Percentiles rank a stretch among this genome's conserved stretches.
phyloP scores from a whole-genome alignment of 2,113 vertebrate genomes.

The Paedocypris sp. region DNA sequence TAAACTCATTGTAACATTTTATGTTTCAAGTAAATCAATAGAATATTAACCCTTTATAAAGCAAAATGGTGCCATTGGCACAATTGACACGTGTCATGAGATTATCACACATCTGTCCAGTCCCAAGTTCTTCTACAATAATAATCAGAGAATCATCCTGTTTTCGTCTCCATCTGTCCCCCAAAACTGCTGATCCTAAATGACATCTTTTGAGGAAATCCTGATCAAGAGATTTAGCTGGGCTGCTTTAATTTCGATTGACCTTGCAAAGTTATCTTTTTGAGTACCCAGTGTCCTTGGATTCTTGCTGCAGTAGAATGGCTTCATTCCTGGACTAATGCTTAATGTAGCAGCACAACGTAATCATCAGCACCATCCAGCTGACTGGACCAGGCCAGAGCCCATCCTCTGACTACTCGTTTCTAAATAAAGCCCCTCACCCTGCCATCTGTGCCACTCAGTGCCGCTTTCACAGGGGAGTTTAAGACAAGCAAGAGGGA shows the following conservation, averaged over 20 bases:
- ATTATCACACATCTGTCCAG: too few relatives aligned
- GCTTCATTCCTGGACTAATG: slow-evolving; percentile 1
- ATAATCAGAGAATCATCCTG: background rate
- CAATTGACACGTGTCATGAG: too few relatives aligned
- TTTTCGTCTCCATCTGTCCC: background rate
- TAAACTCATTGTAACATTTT: slow-evolving; percentile 10
- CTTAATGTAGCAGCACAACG: slow-evolving; percentile 27
- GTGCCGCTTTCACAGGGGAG: slow-evolving; percentile 44
- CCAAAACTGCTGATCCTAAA: slow-evolving; percentile 10
- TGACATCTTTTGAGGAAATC: slow-evolving; percentile 7
- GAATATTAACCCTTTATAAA: background rate
- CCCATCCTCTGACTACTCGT: slow-evolving; percentile 40
- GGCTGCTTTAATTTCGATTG: slow-evolving; percentile 11
- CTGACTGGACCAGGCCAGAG: background rate
- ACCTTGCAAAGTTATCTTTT: slow-evolving; percentile 1
- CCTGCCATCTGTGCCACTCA: slow-evolving; percentile 54
- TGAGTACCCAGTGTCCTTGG: slow-evolving; percentile 12
- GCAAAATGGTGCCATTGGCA: too few relatives aligned
- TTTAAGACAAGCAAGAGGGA: slow-evolving; percentile 32
- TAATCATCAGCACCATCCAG: slow-evolving; percentile 7
- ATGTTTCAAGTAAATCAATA: too few relatives aligned
- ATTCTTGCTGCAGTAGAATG: background rate
- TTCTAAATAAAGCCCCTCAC: slow-evolving; percentile 56
- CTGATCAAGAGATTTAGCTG: slow-evolving; percentile 3
- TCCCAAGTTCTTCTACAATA: too few relatives aligned